Evolutionary conservation across 2,797 vertebrate genomes (phyloP).

Genomic region (Propithecus perrieri): DNA sequence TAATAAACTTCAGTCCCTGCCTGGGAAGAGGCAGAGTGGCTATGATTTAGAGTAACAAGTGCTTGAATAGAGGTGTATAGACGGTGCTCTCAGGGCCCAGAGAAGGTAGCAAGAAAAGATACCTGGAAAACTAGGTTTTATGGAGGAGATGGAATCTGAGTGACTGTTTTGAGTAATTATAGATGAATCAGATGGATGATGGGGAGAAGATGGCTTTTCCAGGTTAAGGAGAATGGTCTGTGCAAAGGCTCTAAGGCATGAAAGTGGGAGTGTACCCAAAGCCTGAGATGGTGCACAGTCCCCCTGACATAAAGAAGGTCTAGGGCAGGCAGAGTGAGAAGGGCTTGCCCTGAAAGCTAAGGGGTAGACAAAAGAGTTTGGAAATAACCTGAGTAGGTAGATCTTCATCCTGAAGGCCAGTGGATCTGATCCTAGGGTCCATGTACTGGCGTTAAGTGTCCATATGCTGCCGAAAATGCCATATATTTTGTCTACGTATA

Average conservation of each 20-base stretch:
- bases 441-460: neutral
- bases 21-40: neutral
- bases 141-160: neutral
- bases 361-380: neutral
- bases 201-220: neutral
- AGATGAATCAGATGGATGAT: no score
- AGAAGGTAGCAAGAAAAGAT: neutral
- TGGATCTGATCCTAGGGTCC: no score
- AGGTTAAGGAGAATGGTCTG: neutral
- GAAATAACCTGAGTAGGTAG: neutral
- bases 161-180: neutral
- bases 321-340: rapidly evolving
- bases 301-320: rapidly evolving
- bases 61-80: neutral
- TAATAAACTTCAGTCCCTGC: no score
- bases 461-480: neutral
- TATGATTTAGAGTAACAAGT: rapidly evolving
- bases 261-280: rapidly evolving
- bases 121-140: neutral
- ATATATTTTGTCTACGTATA: neutral
- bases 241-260: neutral
- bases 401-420: neutral
- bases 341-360: no score
- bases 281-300: rapidly evolving
- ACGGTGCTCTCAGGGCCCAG: rapidly evolving